Percentiles rank a stretch among this genome's conserved stretches.
These are phyloP conservation scores for Poecilia wingei DNA, from an alignment of 2,797 vertebrate genomes.

Conservation along the genomic window DNA sequence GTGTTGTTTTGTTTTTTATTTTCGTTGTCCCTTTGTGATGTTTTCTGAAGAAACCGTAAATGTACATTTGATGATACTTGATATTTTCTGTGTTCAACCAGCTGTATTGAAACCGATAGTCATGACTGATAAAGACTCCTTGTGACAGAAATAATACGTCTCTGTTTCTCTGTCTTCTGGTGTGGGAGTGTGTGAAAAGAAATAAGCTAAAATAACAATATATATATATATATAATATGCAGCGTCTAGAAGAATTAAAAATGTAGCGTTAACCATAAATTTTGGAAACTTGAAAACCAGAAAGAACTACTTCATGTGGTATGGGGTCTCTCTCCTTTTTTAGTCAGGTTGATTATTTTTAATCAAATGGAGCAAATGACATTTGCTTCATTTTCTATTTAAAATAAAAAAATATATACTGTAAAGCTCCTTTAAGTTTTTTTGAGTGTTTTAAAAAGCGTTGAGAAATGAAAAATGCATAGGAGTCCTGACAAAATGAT, in stretches of 20 bases:
- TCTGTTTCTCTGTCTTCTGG: constrained; percentile 16
- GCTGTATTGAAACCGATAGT: constrained; percentile 37
- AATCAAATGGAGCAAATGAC: neutral
- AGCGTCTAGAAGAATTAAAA: neutral
- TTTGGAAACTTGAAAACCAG: neutral
- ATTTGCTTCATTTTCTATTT: neutral
- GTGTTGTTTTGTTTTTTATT: constrained; percentile 13
- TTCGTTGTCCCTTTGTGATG: neutral
- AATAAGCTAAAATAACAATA: neutral
- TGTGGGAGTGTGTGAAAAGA: neutral
- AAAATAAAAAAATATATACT: too few relatives aligned
- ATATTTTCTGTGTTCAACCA: constrained; percentile 19
- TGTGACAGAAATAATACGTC: constrained; percentile 46
- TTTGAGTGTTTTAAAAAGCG: neutral
- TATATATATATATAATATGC: neutral
- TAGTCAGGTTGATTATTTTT: neutral
- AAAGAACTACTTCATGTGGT: neutral
- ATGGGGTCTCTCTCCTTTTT: neutral
- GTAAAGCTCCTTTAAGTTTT: neutral
- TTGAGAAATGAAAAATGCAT: neutral
- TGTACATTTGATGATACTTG: constrained; percentile 19
- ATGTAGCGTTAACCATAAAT: neutral
- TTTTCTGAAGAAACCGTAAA: constrained; percentile 27
- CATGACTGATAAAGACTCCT: constrained; percentile 26
- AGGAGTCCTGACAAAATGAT: neutral